A percentile compares a stretch with the other conserved stretches of the same genome.
Conservation (phyloP, 2,113 vertebrate species). For the Proteles cristata region DNA sequence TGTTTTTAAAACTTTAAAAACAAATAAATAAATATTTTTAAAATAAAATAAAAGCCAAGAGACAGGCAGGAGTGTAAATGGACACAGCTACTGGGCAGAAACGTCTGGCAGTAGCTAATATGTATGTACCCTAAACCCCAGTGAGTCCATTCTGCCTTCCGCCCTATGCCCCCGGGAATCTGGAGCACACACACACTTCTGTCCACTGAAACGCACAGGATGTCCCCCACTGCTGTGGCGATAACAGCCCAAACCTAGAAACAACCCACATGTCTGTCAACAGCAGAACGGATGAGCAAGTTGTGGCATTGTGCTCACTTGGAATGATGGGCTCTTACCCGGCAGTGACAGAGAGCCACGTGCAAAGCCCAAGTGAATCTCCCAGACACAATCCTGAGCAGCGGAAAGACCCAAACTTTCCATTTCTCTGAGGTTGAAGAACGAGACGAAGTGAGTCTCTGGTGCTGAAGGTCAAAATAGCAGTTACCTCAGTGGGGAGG, state of each 20-base stretch:
- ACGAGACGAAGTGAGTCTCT: not conserved
- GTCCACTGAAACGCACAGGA: not conserved
- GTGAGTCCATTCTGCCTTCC: not conserved
- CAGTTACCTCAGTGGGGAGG: rapidly evolving
- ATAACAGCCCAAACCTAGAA: not conserved
- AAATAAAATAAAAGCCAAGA: no score
- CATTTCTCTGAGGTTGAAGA: not conserved
- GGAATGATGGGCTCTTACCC: rapidly evolving
- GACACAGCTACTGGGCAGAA: not conserved
- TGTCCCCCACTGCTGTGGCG: not conserved
- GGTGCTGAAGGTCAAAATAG: not conserved
- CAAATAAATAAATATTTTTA: no score
- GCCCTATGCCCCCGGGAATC: not conserved
- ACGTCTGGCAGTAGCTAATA: no score
- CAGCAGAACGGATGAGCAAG: no score
- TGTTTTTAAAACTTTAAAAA: no score
- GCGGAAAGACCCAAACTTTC: not conserved
- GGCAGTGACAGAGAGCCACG: not conserved
- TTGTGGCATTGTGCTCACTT: rapidly evolving
- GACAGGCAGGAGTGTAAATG: no score
- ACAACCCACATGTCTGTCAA: not conserved
- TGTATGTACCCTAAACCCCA: rapidly evolving
- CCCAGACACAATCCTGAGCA: not conserved
- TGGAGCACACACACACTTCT: not conserved
- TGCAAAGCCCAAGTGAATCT: not conserved